Base-by-base conservation (phyloP, 2,888 invertebrate species). In the Alsophila aescularia region DNA sequence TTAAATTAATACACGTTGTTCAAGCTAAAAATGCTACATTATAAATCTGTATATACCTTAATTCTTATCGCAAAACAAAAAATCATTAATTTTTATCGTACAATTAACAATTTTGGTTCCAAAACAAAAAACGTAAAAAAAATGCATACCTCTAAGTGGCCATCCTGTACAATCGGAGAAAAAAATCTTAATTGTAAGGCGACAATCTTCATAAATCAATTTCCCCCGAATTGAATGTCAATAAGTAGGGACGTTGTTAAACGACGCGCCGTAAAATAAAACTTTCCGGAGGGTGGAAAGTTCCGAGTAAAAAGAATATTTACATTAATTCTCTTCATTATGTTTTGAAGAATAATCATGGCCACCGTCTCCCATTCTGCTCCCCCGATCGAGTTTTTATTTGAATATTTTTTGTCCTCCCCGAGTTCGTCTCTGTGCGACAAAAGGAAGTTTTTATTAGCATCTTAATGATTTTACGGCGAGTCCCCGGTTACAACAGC, bases 391-490 rank as follows among this genome's bases (percentile, higher is more conserved):
- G 92, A 89, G 90, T 90, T 92, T 91, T 92, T 91, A 91, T 92
- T 92, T 91, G 92, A 92, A 90, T 90, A 90, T 90, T 90, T 90
- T 85, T 87, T 85, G 77, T 73, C 75, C 75, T 79, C 79, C 78
- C 80, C 67, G 79, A 85, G 87, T 89, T 85, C 87, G 85, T 84
- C 87, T 85, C 87, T 83, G 87, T 75, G 83, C 81, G 79, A 90
- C 90, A 90, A 90, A 90, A 91, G 91, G 89, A 92, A 91, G 92
- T 91, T 92, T 92, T 92, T 92, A 92, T 92, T 92, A 92, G 92
- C 92, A 92, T 92, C 92, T 92, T 92, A 92, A 92, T 92, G 92
- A 92, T 92, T 92, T 92, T 92, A 92, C 92, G 91, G 90, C 87
- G 84, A 84, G 87, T 87, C 89, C 88, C 89, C 86, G 85, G 89